Evolutionary conservation across 2,888 invertebrate genomes (phyloP).

Genomic region (Nezara viridula): DNA sequence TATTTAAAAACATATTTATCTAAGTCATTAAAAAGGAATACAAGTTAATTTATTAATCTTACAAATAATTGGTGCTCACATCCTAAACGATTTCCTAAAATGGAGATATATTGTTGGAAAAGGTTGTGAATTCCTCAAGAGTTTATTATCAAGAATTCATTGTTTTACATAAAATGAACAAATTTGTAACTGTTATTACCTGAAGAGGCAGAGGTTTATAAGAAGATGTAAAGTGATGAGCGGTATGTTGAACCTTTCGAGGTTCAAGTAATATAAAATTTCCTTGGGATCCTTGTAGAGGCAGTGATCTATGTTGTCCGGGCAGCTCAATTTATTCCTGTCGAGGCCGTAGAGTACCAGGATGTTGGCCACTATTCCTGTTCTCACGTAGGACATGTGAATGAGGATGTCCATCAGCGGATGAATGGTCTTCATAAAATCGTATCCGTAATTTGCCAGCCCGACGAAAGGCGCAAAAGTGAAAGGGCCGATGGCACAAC

Average conservation of each 20-base stretch:
- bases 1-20: too few relatives aligned
- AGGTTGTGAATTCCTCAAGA: too few relatives aligned
- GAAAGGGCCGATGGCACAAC: constrained; percentile 66
- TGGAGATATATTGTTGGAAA: too few relatives aligned
- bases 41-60: too few relatives aligned
- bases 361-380: constrained; percentile 76
- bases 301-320: constrained; percentile 72
- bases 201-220: constrained; percentile 12
- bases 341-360: constrained; percentile 77
- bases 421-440: constrained; percentile 77
- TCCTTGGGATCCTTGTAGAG: constrained; percentile 75
- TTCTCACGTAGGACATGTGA: constrained; percentile 78
- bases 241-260: not conserved
- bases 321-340: constrained; percentile 73
- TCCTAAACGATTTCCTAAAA: too few relatives aligned
- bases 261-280: not conserved
- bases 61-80: too few relatives aligned
- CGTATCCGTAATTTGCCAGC: constrained; percentile 79
- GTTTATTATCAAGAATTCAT: too few relatives aligned
- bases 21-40: too few relatives aligned
- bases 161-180: not conserved
- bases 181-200: not conserved
- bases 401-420: constrained; percentile 75
- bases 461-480: constrained; percentile 78
- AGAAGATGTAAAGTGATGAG: not conserved